These are phyloP conservation scores for Notolabrus celidotus DNA, from an alignment of 2,797 vertebrate genomes.

Conservation along the genomic window DNA sequence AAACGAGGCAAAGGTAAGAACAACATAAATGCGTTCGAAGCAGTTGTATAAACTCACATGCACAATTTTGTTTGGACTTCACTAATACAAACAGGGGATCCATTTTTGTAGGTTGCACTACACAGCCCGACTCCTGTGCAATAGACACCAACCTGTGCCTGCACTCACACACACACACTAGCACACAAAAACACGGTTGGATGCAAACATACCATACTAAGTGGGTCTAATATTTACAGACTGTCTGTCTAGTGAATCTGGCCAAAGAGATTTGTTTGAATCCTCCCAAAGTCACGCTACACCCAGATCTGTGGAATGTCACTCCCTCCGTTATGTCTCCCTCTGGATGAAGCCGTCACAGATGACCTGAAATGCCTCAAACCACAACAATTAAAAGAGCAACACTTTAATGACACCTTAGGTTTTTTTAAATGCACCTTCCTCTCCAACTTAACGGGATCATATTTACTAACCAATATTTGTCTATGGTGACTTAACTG, in stretches of 20 bases:
- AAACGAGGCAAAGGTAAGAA: conserved; percentile 42
- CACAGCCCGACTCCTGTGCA: background rate
- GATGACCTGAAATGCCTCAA: conserved; percentile 35
- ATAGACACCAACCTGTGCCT: background rate
- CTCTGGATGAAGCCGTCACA: conserved; percentile 38
- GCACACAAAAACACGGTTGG: background rate
- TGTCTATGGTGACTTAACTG: no score
- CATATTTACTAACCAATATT: no score
- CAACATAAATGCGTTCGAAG: conserved; percentile 16
- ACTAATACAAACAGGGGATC: conserved; percentile 11
- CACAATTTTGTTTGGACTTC: conserved; percentile 14
- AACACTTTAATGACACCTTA: no score
- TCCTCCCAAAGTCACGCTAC: conserved; percentile 63
- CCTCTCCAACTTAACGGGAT: no score
- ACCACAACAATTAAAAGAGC: conserved; percentile 2
- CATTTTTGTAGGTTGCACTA: conserved; percentile 5
- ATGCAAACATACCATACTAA: conserved; percentile 47
- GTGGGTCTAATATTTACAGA: conserved; percentile 63
- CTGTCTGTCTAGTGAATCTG: conserved; percentile 43
- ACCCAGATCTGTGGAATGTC: conserved; percentile 51
- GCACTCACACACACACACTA: conserved; percentile 12
- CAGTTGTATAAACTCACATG: conserved; percentile 1
- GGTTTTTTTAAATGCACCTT: no score
- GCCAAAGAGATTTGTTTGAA: conserved; percentile 59
- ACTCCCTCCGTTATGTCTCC: conserved; percentile 49